Evolutionary conservation across 2,888 invertebrate species (phyloP).

Genomic region (Xestia rhomboidea): DNA sequence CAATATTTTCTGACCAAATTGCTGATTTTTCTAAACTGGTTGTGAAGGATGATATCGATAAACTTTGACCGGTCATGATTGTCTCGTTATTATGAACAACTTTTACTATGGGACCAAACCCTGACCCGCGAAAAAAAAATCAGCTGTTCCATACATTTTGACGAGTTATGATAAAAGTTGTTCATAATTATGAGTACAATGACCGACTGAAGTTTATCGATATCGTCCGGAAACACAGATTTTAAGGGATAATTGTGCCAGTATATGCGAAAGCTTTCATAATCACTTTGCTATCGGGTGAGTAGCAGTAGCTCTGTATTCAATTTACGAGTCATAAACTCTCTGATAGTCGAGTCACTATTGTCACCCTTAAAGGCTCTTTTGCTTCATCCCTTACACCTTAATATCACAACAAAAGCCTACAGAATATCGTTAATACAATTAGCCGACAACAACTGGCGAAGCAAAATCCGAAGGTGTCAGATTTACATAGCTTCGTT

Average conservation of each 20-base stretch:
- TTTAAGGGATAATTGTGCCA: background rate
- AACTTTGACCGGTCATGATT: too few species aligned
- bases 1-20: background rate
- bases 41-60: too few species aligned
- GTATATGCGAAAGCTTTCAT: background rate
- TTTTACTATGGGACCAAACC: too few species aligned
- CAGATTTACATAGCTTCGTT: slow-evolving; percentile 65
- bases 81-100: too few species aligned
- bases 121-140: too few species aligned
- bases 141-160: too few species aligned
- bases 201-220: too few species aligned
- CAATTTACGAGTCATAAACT: background rate
- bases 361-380: background rate
- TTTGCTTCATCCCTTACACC: background rate
- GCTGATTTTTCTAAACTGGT: background rate
- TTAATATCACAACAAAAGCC: slow-evolving; percentile 19
- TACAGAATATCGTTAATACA: slow-evolving; percentile 57
- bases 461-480: slow-evolving; percentile 55
- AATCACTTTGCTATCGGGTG: background rate
- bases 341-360: too few species aligned
- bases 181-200: too few species aligned
- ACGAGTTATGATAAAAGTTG: too few species aligned
- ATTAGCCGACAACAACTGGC: slow-evolving; percentile 59
- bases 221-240: too few species aligned
- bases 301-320: background rate